Base-by-base conservation (phyloP, 2,113 vertebrate species). In the Calcarius ornatus region DNA sequence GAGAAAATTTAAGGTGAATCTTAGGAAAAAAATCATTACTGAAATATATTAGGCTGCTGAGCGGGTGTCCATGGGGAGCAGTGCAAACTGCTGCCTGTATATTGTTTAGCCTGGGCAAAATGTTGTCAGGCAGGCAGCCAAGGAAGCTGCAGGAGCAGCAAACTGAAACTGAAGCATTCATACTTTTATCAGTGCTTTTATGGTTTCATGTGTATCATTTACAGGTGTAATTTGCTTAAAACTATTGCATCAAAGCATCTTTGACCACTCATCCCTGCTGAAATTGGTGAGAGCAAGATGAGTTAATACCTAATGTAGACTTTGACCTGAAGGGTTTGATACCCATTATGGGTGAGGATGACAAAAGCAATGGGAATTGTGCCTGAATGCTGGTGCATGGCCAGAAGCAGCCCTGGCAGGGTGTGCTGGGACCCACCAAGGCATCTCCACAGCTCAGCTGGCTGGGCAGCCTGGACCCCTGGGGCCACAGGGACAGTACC, bases 1-100 rank as follows among this genome's bases (percentile, higher is more conserved):
- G 68, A 91, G 95, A 96, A 96, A 95, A 96, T 96, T 95, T 97
- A 96, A 96, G 92, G 86, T 95, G 96, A 95, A 95, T 93, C 94
- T 96, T 91, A 94, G 92, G 93, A 90, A 96, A 94, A 96, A 97
- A 97, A 93, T 95, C 90, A 96, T 96, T 97, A 93, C 90, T 88
- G 93, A 94, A 95, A 94, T 93, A 95, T 96, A 86, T 96, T 95
- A 90, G 86, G 90, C 86, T 90, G 92, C 83, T 94, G 94, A 97
- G 65, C 28, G 40, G 37, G 22, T 78, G 79, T 80, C 94, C 50
- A 0, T 25, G 48, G 96, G 94, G 94, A 97, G 57, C 69, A 24
- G 61, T 57, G 72, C 82, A 96, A 92, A 90, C 90, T 90, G 72
- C 88, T 93, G 92, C 90, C 76, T 84, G 28, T 71, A 79, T 90